Evolutionary conservation across 2,113 vertebrate genomes (phyloP), one percentile per base, ranked within the genome.

Genomic region (Callospermophilus lateralis): DNA sequence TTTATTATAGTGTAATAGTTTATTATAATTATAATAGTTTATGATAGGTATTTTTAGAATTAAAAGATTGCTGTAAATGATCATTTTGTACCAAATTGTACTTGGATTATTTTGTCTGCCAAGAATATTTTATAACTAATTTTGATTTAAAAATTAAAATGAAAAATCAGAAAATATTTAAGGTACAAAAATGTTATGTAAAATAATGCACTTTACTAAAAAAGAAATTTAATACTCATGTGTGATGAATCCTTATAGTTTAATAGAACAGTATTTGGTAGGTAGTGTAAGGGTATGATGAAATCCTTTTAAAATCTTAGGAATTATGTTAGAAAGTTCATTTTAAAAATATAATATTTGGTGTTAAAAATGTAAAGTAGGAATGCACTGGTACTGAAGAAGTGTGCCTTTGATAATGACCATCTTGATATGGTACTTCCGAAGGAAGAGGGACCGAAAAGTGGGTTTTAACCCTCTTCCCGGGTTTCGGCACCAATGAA

Each of bases 61-160:
- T 87, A 17, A 51, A 81, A 45, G 79, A 45, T 24, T 89, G 12
- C 9, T 92, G 8, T 94, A 79, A 79, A 89, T 85, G 53, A 26
- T 78, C 65, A 92, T 37, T 22, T 22, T 61, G 10, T 67, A 39
- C 86, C 88, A 89, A 84, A 65, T 92, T 89, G 8, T 78, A 53
- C 51, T 84, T 70, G 70, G 72, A 65, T 78, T 94, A 61, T 89
- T 94, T 84, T 95, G 30, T 70, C 10, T 74, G n/a, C 30, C 34
- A 89, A 58, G 32, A 92, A 76, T 73, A 73, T 83, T 79, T 89
- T 55, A 89, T 39, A 32, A 51, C 76, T 79, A 79, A 45, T 85
- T 79, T 92, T 79, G 67, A 76, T 68, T 67, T 22, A 78, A 90
- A 95, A 93, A 17, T 84, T 20, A 84, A 48, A 53, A 11, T 32